These are phyloP conservation scores for Choristoneura fumiferana DNA, from an alignment of 1,140 invertebrate species.

Conservation along the genomic window DNA sequence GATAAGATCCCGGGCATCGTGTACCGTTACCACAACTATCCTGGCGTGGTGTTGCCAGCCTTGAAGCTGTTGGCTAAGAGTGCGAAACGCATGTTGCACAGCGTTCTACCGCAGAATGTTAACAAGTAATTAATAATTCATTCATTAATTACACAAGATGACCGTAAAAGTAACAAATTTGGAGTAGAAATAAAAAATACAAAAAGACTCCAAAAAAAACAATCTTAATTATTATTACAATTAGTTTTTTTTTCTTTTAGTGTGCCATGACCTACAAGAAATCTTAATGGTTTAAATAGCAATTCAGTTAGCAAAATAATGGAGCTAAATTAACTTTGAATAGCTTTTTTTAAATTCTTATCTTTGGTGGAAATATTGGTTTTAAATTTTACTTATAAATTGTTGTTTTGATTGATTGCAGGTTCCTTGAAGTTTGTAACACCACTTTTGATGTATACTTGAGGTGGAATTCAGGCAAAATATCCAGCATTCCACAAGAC, in stretches of 20 bases:
- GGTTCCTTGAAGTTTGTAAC: conserved; percentile 64
- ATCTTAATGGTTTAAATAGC: no score
- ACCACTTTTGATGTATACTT: conserved; percentile 83
- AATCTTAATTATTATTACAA: no score
- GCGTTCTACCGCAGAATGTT: conserved; percentile 80
- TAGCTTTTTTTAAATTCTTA: no score
- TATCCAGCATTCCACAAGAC: conserved; percentile 68
- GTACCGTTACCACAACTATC: conserved; percentile 89
- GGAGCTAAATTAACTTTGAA: no score
- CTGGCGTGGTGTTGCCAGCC: conserved; percentile 87
- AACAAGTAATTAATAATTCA: conserved; percentile 59
- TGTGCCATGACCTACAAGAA: no score
- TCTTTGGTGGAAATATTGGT: no score
- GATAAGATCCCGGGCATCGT: conserved; percentile 83
- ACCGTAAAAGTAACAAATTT: no score
- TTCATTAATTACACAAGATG: no score
- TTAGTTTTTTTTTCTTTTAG: no score
- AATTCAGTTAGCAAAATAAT: no score
- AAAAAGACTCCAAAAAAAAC: no score
- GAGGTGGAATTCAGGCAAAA: conserved; percentile 79
- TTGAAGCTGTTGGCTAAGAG: conserved; percentile 87
- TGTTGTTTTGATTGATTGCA: conserved; percentile 26
- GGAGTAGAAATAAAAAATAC: no score
- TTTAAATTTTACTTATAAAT: not conserved
- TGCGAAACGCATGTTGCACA: conserved; percentile 84